Evolutionary conservation across 2,113 vertebrate genomes (phyloP).

Genomic region (Psittacus erithacus): DNA sequence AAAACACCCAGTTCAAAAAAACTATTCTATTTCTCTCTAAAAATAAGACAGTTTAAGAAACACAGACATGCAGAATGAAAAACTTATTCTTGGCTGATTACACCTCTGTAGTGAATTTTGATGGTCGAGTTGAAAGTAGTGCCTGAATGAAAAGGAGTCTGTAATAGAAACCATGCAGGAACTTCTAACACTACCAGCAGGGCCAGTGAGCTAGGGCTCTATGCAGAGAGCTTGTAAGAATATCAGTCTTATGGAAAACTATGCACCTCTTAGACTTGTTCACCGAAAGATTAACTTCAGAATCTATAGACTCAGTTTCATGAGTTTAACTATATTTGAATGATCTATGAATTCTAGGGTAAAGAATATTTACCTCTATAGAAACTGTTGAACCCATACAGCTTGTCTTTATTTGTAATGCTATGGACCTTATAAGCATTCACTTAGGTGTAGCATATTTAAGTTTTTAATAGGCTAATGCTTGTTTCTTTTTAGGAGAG

Average conservation of each 20-base stretch:
- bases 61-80: background rate
- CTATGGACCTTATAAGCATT: background rate
- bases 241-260: background rate
- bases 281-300: background rate
- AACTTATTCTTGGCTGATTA: background rate
- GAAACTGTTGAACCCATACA: background rate
- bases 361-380: background rate
- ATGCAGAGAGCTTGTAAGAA: background rate
- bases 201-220: background rate
- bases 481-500: slow-evolving; percentile 24
- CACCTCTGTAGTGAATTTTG: slow-evolving; percentile 4
- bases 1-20: background rate
- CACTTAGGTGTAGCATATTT: slow-evolving; percentile 3
- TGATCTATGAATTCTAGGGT: background rate
- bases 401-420: slow-evolving; percentile 8
- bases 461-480: slow-evolving; percentile 10
- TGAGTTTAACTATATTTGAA: slow-evolving; percentile 23
- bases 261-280: background rate
- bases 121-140: background rate
- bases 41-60: background rate
- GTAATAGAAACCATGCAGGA: slow-evolving; percentile 7
- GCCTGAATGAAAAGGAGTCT: background rate
- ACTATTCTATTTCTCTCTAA: background rate
- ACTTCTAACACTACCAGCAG: background rate
- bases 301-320: background rate